Base-by-base conservation (phyloP, 2,113 vertebrate species). In the Ochotona curzoniae region DNA sequence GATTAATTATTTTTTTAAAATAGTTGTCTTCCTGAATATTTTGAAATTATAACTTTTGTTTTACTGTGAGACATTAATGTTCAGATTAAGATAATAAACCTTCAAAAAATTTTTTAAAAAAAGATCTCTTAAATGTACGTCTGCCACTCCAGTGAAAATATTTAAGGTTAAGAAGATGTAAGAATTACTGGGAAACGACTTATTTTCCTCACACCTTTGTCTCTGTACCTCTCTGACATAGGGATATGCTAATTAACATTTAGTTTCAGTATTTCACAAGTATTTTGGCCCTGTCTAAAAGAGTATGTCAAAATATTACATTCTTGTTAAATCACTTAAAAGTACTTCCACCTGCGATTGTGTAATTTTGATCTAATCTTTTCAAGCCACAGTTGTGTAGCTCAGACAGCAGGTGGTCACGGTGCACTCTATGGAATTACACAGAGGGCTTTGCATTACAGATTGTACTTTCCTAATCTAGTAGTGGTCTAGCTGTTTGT, bases 221-320 rank as follows among this genome's bases (percentile, higher is more conserved):
- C 35, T 21, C 61, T 11, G 76, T 17, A 38, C 20, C 35, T 86
- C 74, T 82, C 81, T 76, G 47, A 86, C 23, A 11, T 17, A 60
- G 44, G 79, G 15, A 10, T 47, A 74, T 51, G 23, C 21, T 60
- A 70, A 69, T 38, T 73, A 76, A 61, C 15, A n/a, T 73, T 76
- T 66, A 18, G 82, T 82, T 79, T 83, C 51, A 82, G 32, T 67
- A 92, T 61, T 73, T 86, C 25, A 92, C 38, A 63, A 49, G 78
- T 66, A 66, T 78, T 70, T 89, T 1, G 78, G 63, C 1, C 47
- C 35, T 93, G 64, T 60, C 30, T 88, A 89, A 4, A 82, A 93
- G 82, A 82, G 25, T 44, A 61, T 88, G 73, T 92, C 28, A 47
- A 75, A 88, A 54, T 61, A 63, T 67, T 69, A 30, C 14, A 49